Base-by-base conservation (phyloP, 2,888 invertebrate species). In the Rutpela maculata region DNA sequence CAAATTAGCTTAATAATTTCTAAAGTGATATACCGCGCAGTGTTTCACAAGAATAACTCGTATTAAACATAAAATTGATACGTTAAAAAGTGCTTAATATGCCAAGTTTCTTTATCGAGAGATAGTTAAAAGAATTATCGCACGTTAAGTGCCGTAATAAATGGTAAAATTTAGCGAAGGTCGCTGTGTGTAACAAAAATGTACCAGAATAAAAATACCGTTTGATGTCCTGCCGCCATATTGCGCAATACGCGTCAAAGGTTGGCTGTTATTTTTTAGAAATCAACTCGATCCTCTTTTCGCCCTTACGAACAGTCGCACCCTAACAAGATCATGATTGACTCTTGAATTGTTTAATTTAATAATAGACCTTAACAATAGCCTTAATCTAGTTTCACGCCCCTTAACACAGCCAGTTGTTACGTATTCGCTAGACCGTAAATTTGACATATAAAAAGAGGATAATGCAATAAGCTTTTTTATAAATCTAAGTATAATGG, bases 301-400 rank as follows among this genome's bases (percentile, higher is more conserved):
- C 56, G 73, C 79, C 66, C 77, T 74, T 73, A 75, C 74, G 63
- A 82, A 75, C 60, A 71, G 80, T 78, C 80, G 76, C 79, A 76
- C 84, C 83, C 82, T 84, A 86, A 85, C 83, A 77, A 85, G 85
- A 78, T 80, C 80, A 83, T 86, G 87, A 87, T 86, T 87, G 87
- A 87, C 87, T 87, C 81, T 80, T 85, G 86, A 87, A 87, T 86
- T 85, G 84, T 85, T 85, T 87, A 86, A 87, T 87, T 87, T 85
- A 84, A 87, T 87, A 86, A 87, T 86, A 80, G 86, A 81, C 77
- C 80, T 76, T 83, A 81, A 87, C 87, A 87, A 87, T 87, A 80
- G 83, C 80, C 78, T 80, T 86, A 87, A 87, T 87, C 87, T 86
- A 85, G 86, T 86, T 87, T 87, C 86, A 87, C 87, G 87, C 87